Conservation (phyloP, 2,888 invertebrate genomes). For the Heliconius cydno region DNA sequence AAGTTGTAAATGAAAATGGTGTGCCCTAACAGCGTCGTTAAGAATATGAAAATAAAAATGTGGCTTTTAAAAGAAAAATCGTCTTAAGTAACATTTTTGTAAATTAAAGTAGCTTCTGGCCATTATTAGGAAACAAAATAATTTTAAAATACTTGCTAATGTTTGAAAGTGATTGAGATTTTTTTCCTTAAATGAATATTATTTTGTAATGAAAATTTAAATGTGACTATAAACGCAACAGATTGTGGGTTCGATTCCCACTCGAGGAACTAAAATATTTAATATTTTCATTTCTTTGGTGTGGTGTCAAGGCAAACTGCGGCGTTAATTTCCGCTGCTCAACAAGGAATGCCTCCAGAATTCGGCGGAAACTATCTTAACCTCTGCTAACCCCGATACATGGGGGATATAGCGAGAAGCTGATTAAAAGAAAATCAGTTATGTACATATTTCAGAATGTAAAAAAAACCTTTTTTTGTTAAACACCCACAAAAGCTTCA, state of each 20-base stretch:
- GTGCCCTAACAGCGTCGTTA: conserved; percentile 5
- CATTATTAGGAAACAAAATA: background rate
- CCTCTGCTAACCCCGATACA: no score
- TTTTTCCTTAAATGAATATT: background rate
- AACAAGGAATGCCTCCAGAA: no score
- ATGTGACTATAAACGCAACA: no score
- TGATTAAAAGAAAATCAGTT: background rate
- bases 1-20: background rate
- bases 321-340: no score
- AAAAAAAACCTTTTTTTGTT: background rate
- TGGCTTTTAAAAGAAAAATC: background rate
- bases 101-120: background rate
- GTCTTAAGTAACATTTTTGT: background rate
- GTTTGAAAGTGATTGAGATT: background rate
- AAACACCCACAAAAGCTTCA: background rate
- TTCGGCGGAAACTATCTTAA: no score
- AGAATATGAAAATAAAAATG: conserved; percentile 2
- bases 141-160: background rate
- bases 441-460: background rate
- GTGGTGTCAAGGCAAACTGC: no score
- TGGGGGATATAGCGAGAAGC: background rate
- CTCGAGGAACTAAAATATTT: no score
- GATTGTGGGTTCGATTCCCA: no score
- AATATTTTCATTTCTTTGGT: no score
- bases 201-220: background rate